Evolutionary conservation across 2,113 vertebrate genomes (phyloP).

Genomic region (Fulica atra): DNA sequence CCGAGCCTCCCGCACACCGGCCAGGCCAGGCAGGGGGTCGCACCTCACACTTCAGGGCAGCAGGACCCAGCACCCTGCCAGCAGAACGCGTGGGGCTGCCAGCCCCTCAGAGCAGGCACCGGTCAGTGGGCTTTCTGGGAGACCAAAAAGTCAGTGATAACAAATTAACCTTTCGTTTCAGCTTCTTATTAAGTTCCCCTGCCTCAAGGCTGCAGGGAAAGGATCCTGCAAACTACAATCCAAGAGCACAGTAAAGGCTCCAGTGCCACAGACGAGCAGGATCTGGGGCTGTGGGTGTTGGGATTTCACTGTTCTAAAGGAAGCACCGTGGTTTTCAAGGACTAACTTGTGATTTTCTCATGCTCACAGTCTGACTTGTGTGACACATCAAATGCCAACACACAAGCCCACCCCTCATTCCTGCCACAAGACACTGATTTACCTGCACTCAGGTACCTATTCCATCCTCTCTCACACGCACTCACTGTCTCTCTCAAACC

Average conservation of each 20-base stretch:
- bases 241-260: neutral
- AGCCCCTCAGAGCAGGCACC: too few species aligned
- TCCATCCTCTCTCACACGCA: neutral
- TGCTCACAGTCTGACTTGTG: neutral
- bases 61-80: neutral
- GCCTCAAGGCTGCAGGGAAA: neutral
- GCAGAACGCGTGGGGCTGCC: neutral
- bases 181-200: neutral
- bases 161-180: neutral
- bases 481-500: neutral
- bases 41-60: neutral
- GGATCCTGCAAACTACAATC: neutral
- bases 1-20: accelerated
- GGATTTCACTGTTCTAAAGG: neutral
- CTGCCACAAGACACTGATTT: neutral
- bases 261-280: neutral
- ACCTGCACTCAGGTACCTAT: neutral
- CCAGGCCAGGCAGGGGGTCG: neutral
- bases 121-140: too few species aligned
- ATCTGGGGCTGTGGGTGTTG: neutral
- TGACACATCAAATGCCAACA: neutral
- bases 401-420: neutral
- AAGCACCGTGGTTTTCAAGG: neutral
- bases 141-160: neutral
- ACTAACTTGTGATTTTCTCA: neutral